A percentile compares a stretch with the other conserved stretches of the same genome.
Conservation (phyloP, 1,140 invertebrate species). For the Macrocentrus cingulum region DNA sequence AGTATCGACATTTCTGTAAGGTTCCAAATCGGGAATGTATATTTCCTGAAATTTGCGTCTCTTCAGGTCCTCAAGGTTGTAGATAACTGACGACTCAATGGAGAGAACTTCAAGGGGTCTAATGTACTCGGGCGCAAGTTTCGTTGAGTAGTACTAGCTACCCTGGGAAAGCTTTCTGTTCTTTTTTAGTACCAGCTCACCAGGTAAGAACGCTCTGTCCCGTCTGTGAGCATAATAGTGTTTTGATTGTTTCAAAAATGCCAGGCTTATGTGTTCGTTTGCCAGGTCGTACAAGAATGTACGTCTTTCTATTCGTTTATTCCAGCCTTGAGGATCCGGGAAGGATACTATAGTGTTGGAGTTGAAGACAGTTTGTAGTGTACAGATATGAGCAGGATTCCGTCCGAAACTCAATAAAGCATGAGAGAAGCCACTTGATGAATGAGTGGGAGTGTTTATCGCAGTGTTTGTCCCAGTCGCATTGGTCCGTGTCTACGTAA, state of each 20-base stretch:
- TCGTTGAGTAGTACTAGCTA: slow-evolving; percentile 33
- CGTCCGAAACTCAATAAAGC: background rate
- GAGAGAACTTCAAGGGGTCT: no score
- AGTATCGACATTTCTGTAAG: no score
- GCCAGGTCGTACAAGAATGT: slow-evolving; percentile 6
- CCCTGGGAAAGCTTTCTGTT: slow-evolving; percentile 37
- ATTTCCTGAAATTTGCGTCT: no score
- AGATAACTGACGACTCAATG: no score
- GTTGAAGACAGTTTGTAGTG: background rate
- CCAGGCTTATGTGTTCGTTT: background rate
- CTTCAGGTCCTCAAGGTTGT: no score
- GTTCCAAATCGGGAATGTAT: no score
- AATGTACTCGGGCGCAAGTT: slow-evolving; percentile 40
- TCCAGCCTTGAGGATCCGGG: slow-evolving; percentile 27
- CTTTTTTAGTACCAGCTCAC: slow-evolving; percentile 6
- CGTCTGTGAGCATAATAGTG: background rate
- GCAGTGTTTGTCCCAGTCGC: background rate
- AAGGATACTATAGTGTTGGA: background rate
- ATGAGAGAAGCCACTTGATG: background rate
- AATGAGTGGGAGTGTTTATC: background rate
- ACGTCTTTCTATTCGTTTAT: slow-evolving; percentile 1
- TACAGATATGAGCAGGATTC: background rate
- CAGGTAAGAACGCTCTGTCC: background rate
- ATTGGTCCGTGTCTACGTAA: background rate
- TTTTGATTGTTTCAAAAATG: background rate